These are phyloP conservation scores for Sebastes minor DNA, from an alignment of 2,797 vertebrate species.

Conservation along the genomic window DNA sequence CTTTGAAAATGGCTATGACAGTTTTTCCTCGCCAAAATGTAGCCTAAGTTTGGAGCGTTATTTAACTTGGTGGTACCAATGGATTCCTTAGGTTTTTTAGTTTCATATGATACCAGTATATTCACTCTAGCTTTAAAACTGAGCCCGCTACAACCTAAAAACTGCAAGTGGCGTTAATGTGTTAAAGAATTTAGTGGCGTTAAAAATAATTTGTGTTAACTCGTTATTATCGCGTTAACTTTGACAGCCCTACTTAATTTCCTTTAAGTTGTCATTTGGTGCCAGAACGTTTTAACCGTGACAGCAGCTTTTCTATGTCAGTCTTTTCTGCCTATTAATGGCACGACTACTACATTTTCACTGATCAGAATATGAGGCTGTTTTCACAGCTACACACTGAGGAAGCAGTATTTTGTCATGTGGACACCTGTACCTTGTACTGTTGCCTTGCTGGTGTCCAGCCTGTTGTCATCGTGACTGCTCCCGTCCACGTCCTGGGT, in stretches of 20 bases:
- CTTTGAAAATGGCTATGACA: too few species aligned
- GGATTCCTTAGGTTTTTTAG: fast-evolving
- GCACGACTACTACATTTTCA: neutral
- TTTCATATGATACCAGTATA: too few species aligned
- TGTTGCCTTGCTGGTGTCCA: conserved; percentile 87
- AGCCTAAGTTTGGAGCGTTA: too few species aligned
- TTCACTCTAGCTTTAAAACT: too few species aligned
- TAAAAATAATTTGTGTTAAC: too few species aligned
- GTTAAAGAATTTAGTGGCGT: too few species aligned
- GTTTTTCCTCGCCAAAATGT: too few species aligned
- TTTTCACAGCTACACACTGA: neutral
- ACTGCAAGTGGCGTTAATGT: fast-evolving
- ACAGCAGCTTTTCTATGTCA: conserved; percentile 15
- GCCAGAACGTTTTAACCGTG: conserved; percentile 17
- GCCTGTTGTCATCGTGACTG: conserved; percentile 71
- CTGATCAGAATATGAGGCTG: neutral
- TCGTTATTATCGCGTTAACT: too few species aligned
- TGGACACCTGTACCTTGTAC: conserved; percentile 93
- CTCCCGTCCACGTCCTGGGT: conserved; percentile 94
- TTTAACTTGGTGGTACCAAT: fast-evolving
- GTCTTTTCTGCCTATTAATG: neutral
- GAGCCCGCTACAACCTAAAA: too few species aligned
- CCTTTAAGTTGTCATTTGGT: conserved; percentile 3
- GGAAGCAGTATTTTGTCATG: conserved; percentile 81
- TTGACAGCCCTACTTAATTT: conserved; percentile 2